Base-by-base conservation (phyloP, 2,888 invertebrate genomes). In the Parapristionchus giblindavisi region DNA sequence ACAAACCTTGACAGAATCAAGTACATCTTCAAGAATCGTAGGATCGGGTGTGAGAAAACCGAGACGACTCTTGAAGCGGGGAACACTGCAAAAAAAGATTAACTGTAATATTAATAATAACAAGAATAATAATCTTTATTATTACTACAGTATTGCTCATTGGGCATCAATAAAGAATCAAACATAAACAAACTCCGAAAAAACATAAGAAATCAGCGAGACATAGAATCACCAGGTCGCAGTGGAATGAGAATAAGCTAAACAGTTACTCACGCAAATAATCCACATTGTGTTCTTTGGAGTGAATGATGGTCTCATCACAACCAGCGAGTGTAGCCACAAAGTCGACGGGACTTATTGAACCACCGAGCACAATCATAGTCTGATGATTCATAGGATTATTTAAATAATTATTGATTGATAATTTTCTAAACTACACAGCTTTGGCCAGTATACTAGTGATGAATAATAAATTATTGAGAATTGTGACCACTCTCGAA, bases 21-120 rank as follows among this genome's bases (percentile, higher is more conserved):
- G 77, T 17, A 85, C 81, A 8, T 78, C 79, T 61, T 84, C 81
- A 8, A 84, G 27, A 6, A 79, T 75, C 34, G 75, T 77, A 8
- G 78, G 68, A 21, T 78, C 70, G 4, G 87, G 87, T 34, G 83
- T 80, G 21, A 86, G 48, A 75, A 87, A 87, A 8, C 83, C 78
- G 48, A 82, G 71, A 14, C 85, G 81, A 14, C 79, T 76, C 61
- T 85, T 84, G 77, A 87, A 85, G 3, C 87, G 84, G 2, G 85
- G 81, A 34, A 87, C 65, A 2, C 82, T 84, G 65, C 77, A 81
- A 60, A 52, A 61, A 43, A 8, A 71, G n/a, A n/a, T n/a, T n/a
- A n/a, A n/a, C 24, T 21, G 0, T 56, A 34, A n/a, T n/a, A 51
- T 65, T 32, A 1, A 24, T 32, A 4, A 71, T 21, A 58, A 2